Conservation (phyloP, 2,797 vertebrate genomes). For the Intellagama lesueurii region DNA sequence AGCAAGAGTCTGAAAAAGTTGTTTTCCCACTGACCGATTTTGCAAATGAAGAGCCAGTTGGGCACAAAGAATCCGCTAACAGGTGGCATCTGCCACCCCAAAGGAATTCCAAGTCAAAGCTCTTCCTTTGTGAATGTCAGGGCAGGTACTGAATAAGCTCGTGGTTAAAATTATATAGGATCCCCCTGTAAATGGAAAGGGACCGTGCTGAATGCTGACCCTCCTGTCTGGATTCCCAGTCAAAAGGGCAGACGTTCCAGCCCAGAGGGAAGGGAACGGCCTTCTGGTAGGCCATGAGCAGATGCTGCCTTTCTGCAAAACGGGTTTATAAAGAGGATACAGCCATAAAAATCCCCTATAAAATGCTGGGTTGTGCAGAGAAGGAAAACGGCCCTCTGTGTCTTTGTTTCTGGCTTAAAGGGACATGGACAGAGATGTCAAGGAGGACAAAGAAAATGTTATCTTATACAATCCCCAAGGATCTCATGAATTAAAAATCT, state of each 20-base stretch:
- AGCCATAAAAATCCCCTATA: constrained; percentile 12
- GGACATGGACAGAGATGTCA: constrained; percentile 11
- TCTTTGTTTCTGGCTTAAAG: constrained; percentile 5
- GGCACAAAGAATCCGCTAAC: not conserved
- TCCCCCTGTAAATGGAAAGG: not conserved
- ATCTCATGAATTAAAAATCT: constrained; percentile 43
- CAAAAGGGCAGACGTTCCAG: constrained; percentile 41
- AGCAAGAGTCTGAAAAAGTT: not conserved
- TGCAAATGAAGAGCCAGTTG: not conserved
- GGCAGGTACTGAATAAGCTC: not conserved
- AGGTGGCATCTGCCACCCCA: not conserved
- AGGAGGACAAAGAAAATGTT: constrained; percentile 19
- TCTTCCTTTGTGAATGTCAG: not conserved
- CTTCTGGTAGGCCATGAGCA: constrained; percentile 43
- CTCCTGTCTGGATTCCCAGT: not conserved
- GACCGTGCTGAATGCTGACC: not conserved
- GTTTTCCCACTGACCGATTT: not conserved
- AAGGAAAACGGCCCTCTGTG: constrained; percentile 2
- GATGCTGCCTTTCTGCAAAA: constrained; percentile 55
- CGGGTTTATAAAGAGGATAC: constrained; percentile 21
- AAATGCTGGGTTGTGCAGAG: constrained; percentile 16
- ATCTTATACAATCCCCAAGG: constrained; percentile 11
- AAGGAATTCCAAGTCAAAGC: not conserved
- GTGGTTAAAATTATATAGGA: not conserved
- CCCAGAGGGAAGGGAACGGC: constrained; percentile 54